Percentiles rank a stretch among this genome's conserved stretches.
phyloP scores from a whole-genome alignment of 2,113 vertebrate species.

The Lepidothrix coronata region DNA sequence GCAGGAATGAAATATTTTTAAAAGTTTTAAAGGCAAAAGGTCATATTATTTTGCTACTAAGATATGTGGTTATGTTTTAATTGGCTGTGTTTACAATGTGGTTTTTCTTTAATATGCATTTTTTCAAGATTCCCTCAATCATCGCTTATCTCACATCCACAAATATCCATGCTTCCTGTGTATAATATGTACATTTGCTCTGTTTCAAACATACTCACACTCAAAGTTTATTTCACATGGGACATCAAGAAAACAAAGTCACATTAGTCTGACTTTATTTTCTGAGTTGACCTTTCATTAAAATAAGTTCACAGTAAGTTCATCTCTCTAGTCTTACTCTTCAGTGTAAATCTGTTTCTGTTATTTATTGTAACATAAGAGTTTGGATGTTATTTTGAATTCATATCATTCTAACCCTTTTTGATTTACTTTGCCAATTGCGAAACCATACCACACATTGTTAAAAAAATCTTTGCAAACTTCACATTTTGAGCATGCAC shows the following conservation, averaged over 20 bases:
- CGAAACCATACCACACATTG: not conserved
- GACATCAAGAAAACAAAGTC: slow-evolving; percentile 62
- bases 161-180: slow-evolving; percentile 68
- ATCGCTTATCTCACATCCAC: slow-evolving; percentile 59
- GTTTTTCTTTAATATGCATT: slow-evolving; percentile 51
- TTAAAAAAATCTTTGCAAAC: not conserved
- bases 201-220: slow-evolving; percentile 50
- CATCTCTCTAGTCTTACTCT: slow-evolving; percentile 16
- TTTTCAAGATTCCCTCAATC: slow-evolving; percentile 42
- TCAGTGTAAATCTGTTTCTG: slow-evolving; percentile 15
- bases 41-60: slow-evolving; percentile 29
- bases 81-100: slow-evolving; percentile 48
- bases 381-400: slow-evolving; percentile 10
- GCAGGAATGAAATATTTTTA: not conserved
- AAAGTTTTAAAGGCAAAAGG: not conserved
- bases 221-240: slow-evolving; percentile 70
- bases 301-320: slow-evolving; percentile 67
- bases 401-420: not conserved
- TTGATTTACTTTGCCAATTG: not conserved
- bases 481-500: not conserved
- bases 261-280: slow-evolving; percentile 34
- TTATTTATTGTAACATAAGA: slow-evolving; percentile 30
- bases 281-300: slow-evolving; percentile 38
- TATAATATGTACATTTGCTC: slow-evolving; percentile 59
- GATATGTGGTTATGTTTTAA: slow-evolving; percentile 46